Evolutionary conservation across 2,888 invertebrate species (phyloP), one percentile per base, ranked within the genome.

Genomic region (Bhutanitis thaidina): DNA sequence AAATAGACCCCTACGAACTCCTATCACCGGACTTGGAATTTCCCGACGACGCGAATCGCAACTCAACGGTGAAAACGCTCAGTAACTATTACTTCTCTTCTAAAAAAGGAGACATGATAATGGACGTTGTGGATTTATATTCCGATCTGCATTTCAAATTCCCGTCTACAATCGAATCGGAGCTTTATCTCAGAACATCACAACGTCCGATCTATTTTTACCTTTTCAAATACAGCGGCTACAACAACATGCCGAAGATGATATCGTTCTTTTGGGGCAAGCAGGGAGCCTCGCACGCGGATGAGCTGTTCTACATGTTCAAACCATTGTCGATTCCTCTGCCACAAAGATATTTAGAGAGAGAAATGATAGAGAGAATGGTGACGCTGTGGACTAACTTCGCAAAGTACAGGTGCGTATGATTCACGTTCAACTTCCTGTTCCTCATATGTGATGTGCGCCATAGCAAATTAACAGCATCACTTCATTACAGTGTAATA

Each of bases 331-430:
- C 74, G 1, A 73, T 88, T 40, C 87, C 86, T 0, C 51, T 85
- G 36, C 81, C 85, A 0, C 72, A 76, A n/a, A 66, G 75, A 13
- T 68, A 66, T 35, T 57, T 81, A 12, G 89, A 89, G 58, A 64
- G 58, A 9, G 55, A 57, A 1, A 86, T 86, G 83, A 75, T 81
- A 39, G 64, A 66, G 35, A 65, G 77, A 1, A 84, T 89, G 83
- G 75, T 86, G 20, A 80, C 77, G 5, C 60, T 89, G 58, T 89
- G 88, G 88, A 88, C 88, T 0, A 89, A 89, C 62, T 89, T 89
- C 49, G 89, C 89, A 1, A 89, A 89, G 58, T 83, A 77, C 59
- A 70, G 78, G 89, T 89, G 62, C 60, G 71, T 63, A 32, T n/a
- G 12, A 8, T 27, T 27, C 27, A 8, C 27, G n/a, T 27, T 27